These are phyloP conservation scores for Leptodactylus fallax DNA, from an alignment of 2,797 vertebrate genomes.

Conservation along the genomic window DNA sequence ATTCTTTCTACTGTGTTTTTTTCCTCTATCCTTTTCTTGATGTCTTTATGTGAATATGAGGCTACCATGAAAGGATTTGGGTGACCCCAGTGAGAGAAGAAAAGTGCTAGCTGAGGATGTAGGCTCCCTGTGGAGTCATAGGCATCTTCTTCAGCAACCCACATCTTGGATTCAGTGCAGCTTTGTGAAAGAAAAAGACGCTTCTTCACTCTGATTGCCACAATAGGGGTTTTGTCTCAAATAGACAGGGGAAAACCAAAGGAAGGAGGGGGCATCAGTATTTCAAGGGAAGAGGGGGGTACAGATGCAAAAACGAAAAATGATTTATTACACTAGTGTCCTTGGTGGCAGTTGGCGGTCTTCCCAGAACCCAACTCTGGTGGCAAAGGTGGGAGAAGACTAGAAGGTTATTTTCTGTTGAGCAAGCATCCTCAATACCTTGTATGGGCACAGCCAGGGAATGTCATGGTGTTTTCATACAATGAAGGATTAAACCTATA, in stretches of 20 bases:
- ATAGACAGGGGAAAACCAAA: constrained; percentile 83
- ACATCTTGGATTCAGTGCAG: constrained; percentile 90
- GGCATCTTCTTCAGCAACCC: constrained; percentile 87
- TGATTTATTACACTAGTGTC: constrained; percentile 94
- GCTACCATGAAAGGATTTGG: constrained; percentile 89
- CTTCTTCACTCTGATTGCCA: constrained; percentile 89
- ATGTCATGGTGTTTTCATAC: constrained; percentile 54
- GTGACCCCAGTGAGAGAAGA: constrained; percentile 90
- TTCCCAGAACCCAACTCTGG: constrained; percentile 84
- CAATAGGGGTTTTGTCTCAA: constrained; percentile 93
- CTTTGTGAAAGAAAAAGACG: constrained; percentile 91
- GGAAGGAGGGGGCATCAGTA: constrained; percentile 81
- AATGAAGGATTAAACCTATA: constrained; percentile 57
- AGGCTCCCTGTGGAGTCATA: constrained; percentile 85
- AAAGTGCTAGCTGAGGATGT: constrained; percentile 73
- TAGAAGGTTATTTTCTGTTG: constrained; percentile 57
- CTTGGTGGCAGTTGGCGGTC: constrained; percentile 91
- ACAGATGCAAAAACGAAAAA: constrained; percentile 91
- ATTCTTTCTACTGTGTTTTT: constrained; percentile 93
- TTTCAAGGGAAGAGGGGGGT: constrained; percentile 69
- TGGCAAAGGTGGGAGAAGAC: constrained; percentile 70
- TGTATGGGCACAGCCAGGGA: constrained; percentile 76
- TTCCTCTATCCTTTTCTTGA: constrained; percentile 83
- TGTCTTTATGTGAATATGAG: constrained; percentile 97
- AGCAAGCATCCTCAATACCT: constrained; percentile 79